Base-by-base conservation (phyloP, 30 jellyfish, hydroid and myxozoan genomes). In the Turritopsis rubra region DNA sequence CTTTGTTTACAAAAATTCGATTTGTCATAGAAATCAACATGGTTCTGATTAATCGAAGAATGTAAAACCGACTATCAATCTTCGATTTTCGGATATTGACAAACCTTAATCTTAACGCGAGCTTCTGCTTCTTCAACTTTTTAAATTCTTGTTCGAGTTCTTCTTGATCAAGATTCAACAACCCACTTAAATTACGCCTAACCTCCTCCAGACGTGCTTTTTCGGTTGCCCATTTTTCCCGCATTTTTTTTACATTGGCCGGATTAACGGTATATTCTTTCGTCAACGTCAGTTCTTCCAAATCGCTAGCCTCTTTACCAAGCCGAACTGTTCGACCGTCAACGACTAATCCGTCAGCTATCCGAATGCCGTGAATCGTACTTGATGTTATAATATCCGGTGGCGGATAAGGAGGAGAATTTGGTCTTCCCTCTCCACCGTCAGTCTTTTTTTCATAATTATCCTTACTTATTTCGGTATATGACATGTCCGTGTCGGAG, bases 371-470 rank as follows among this genome's bases (percentile, higher is more conserved):
- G 28, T 27, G 54, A 65, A 80, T 26, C 26, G 28, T 41, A 65
- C 65, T 80, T 0, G 87, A 80, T 21, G 79, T 41, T 21, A 80
- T 25, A 53, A 80, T 80, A 53, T 80, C 87, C 53, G 87, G 87
- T 0, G 87, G 87, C n/a, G 87, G 87, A 52, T 22, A 80, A 23
- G 87, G 75, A 16, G 87, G 87, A 5, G 87, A 17, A 24, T n/a
- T 21, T 16, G 81, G 79, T 27, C 87, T 41, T 77, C 53, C 4
- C 41, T 4, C 77, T n/a, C 77, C 77, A 41, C 13, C 60, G 5
- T 13, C 60, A 3, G 60, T 41, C 60, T 13, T 41, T 41, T 41
- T 41, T 41, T 41, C 9, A 41, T 13, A 41, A 41, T 41, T 13
- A 41, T 41, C 60, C 5, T 41, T 41, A 13, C 60, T 41, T 41